These are phyloP conservation scores for Heliconius ethilla DNA, from an alignment of 2,888 invertebrate species.

Conservation along the genomic window DNA sequence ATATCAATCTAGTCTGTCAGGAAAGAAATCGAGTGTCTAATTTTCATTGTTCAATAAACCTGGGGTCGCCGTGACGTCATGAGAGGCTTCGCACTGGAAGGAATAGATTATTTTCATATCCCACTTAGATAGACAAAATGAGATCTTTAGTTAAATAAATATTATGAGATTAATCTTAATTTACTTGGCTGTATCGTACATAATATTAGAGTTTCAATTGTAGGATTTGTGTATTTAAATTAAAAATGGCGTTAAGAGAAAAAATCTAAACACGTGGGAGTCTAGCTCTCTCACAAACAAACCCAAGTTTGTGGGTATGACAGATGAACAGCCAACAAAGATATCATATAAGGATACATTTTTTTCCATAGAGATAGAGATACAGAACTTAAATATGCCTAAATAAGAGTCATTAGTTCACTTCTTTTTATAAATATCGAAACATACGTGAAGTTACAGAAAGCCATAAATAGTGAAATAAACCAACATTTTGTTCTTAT, in stretches of 20 bases:
- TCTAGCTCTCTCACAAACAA: too few species aligned
- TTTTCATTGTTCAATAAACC: not conserved
- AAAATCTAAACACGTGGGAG: too few species aligned
- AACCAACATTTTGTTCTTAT: not conserved
- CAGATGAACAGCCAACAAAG: too few species aligned
- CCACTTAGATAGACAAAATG: not conserved
- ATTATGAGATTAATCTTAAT: too few species aligned
- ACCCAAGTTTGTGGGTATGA: too few species aligned
- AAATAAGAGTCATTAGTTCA: not conserved
- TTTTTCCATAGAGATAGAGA: too few species aligned
- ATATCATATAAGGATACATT: too few species aligned
- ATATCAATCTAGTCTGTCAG: constrained; percentile 19
- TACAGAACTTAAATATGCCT: too few species aligned
- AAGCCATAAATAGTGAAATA: not conserved
- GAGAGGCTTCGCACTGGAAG: not conserved
- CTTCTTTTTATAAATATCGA: not conserved
- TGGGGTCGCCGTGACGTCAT: not conserved
- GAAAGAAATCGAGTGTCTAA: not conserved
- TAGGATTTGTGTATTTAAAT: not conserved
- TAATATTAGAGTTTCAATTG: not conserved
- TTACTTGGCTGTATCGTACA: not conserved
- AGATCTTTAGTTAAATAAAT: too few species aligned
- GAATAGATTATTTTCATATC: not conserved
- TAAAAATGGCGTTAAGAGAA: not conserved
- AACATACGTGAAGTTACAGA: not conserved